A percentile compares a stretch with the other conserved stretches of the same genome.
Evolutionary conservation across 1,140 invertebrate species (phyloP).

Genomic region (Colletes gigas): DNA sequence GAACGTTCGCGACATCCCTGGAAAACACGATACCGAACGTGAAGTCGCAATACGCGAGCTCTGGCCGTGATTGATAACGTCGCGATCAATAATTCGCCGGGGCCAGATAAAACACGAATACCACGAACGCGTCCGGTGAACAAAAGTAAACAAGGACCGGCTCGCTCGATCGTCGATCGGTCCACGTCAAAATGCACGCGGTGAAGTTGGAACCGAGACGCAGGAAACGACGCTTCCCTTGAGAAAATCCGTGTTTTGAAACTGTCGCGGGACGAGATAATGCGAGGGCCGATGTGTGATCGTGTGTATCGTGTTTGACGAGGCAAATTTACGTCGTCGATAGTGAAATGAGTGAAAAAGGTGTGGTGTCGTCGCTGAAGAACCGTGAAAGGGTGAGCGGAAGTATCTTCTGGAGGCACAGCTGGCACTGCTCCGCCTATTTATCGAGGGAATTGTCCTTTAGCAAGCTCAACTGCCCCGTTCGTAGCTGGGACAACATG

Average conservation of each 20-base stretch:
- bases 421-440: slow-evolving; percentile 72
- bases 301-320: slow-evolving; percentile 36
- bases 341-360: slow-evolving; percentile 69
- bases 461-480: slow-evolving; percentile 59
- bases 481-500: slow-evolving; percentile 71
- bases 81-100: slow-evolving; percentile 11
- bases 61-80: slow-evolving; percentile 30
- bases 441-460: slow-evolving; percentile 63
- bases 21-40: slow-evolving; percentile 5
- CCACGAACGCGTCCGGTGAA: slow-evolving; percentile 8
- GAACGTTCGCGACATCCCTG: neutral
- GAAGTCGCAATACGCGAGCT: neutral
- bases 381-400: slow-evolving; percentile 71
- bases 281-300: slow-evolving; percentile 4
- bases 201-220: neutral
- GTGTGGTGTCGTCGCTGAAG: slow-evolving; percentile 58
- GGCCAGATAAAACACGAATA: neutral
- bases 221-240: neutral
- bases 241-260: neutral
- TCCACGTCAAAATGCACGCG: slow-evolving; percentile 20
- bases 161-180: slow-evolving; percentile 15
- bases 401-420: slow-evolving; percentile 74
- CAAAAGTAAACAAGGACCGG: neutral
- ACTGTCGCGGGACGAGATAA: neutral
- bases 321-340: slow-evolving; percentile 26